These are phyloP conservation scores for Upupa epops DNA, from an alignment of 2,113 vertebrate genomes.

Conservation along the genomic window DNA sequence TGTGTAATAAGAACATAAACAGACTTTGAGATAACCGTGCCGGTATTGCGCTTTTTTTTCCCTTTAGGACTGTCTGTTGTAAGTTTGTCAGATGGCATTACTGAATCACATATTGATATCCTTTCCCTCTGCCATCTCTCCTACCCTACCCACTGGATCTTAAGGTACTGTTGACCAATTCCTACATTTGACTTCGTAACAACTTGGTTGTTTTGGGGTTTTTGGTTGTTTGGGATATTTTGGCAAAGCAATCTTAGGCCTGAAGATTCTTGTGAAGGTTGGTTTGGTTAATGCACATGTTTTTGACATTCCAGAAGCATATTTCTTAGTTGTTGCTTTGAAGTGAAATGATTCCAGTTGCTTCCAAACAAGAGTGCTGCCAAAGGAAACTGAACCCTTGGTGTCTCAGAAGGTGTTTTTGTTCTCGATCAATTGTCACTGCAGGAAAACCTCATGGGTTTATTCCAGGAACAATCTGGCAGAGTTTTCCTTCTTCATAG, in stretches of 20 bases:
- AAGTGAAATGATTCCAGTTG: constrained; percentile 2
- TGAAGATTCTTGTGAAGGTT: neutral
- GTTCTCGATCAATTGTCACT: neutral
- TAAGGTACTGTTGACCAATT: neutral
- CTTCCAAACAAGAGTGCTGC: neutral
- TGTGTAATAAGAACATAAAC: neutral
- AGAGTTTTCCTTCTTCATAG: neutral
- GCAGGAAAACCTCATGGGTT: neutral
- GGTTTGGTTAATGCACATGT: neutral
- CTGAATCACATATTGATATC: neutral
- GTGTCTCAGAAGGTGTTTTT: neutral
- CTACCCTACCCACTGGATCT: neutral
- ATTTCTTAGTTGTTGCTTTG: neutral
- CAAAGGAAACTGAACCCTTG: neutral
- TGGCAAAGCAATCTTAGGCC: neutral
- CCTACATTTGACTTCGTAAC: neutral
- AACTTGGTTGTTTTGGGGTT: neutral
- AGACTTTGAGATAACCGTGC: neutral
- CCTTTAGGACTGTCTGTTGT: neutral
- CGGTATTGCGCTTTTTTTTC: neutral
- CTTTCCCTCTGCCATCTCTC: neutral
- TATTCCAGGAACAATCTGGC: constrained; percentile 7
- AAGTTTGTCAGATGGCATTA: neutral
- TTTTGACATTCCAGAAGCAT: neutral
- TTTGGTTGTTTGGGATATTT: neutral